A percentile compares a stretch with the other conserved stretches of the same genome.
Conservation (phyloP, 2,797 vertebrate genomes). For the Falco cherrug region DNA sequence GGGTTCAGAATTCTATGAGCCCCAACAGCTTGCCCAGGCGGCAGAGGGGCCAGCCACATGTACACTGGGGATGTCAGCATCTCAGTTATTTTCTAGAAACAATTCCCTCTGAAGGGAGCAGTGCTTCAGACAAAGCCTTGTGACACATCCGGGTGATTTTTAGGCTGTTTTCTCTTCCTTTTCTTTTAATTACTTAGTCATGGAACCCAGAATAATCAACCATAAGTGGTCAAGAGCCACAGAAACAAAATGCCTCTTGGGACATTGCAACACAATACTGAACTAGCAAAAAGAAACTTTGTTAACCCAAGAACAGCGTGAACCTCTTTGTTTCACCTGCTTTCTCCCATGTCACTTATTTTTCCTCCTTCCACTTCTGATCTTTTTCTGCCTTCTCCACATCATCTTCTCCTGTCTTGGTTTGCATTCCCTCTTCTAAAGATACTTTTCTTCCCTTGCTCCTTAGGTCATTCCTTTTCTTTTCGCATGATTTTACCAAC, state of each 20-base stretch:
- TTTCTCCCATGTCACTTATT: background rate
- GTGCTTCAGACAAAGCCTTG: conserved; percentile 38
- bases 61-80: background rate
- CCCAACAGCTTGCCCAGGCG: background rate
- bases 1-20: conserved; percentile 16
- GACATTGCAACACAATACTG: conserved; percentile 37
- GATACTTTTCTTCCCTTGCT: background rate
- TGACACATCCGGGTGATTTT: conserved; percentile 51
- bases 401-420: background rate
- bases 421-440: background rate
- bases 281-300: conserved; percentile 23
- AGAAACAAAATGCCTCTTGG: conserved; percentile 48
- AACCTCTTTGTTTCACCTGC: conserved; percentile 24
- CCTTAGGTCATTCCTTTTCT: background rate
- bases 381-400: background rate
- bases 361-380: background rate
- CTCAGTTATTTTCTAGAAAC: conserved; percentile 60
- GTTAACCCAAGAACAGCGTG: background rate
- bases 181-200: conserved; percentile 45
- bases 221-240: conserved; percentile 18
- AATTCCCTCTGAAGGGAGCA: conserved; percentile 43
- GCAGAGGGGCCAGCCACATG: conserved; percentile 4
- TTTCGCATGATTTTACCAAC: background rate
- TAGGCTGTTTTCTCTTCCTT: conserved; percentile 38
- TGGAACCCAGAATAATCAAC: conserved; percentile 20